Evolutionary conservation across 2,113 vertebrate genomes (phyloP).

Genomic region (Tetrax tetrax): DNA sequence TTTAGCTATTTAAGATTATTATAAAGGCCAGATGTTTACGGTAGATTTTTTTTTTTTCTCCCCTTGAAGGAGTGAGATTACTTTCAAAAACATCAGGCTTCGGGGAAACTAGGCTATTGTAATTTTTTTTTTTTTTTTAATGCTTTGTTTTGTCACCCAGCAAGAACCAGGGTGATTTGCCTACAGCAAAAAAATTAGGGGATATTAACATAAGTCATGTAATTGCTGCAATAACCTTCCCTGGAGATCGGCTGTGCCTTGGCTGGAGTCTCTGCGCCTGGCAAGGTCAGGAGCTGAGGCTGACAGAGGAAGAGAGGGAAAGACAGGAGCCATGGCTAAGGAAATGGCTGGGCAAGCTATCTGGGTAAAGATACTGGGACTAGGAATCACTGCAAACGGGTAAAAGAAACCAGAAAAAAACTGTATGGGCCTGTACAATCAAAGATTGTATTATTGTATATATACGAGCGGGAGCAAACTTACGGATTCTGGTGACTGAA

Average conservation of each 20-base stretch:
- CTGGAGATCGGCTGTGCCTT: neutral
- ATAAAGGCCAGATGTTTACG: conserved; percentile 23
- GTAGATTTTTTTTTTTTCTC: neutral
- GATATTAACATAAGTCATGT: neutral
- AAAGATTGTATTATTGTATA: rapidly evolving
- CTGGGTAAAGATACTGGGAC: neutral
- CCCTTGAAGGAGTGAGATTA: neutral
- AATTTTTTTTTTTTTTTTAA: neutral
- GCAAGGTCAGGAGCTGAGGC: neutral
- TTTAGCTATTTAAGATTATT: conserved; percentile 26
- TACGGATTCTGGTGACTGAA: neutral
- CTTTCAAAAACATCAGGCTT: neutral
- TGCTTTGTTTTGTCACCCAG: neutral
- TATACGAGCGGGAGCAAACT: neutral
- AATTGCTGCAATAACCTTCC: neutral
- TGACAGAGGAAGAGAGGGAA: neutral
- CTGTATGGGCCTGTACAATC: rapidly evolving
- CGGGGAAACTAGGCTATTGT: neutral
- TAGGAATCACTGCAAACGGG: neutral
- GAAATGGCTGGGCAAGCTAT: neutral
- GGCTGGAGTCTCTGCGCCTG: neutral
- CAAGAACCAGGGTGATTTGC: neutral
- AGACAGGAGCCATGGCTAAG: neutral
- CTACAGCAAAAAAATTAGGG: neutral
- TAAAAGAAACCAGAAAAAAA: neutral